Evolutionary conservation across 1,140 invertebrate species (phyloP), one percentile per base, ranked within the genome.

Genomic region (Telenomus remus): DNA sequence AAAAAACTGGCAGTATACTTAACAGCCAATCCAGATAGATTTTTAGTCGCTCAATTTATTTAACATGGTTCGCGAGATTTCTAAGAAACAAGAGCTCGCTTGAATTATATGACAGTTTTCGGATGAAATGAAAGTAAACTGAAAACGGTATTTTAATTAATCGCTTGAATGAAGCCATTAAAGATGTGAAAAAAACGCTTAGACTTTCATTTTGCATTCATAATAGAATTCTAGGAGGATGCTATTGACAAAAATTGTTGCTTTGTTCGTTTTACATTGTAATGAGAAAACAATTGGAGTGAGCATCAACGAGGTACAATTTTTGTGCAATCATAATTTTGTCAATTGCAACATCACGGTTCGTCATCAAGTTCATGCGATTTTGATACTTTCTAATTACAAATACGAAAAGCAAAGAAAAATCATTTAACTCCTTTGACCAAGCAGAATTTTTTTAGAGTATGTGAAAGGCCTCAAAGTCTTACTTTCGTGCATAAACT

Each of bases 71-170:
- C 27, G 39, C 19, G 6, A 27, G 16, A 9, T 39, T 54, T 64
- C 5, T 8, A 19, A 27, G 51, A 57, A 44, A 47, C 39, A 35
- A 13, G 42, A 27, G 9, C 16, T 33, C 8, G 33, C 34, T 15
- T 49, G 9, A 44, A 53, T 46, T 50, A 43, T 51, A 59, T 3
- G 44, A 50, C 47, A 14, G 13, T 68, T 51, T 68, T 56, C n/a
- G 42, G 39, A 46, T 49, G 43, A 71, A 61, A 39, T 46, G 68
- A 71, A 71, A 71, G 68, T 64, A 71, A 54, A 55, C 37, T 63
- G 57, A 42, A 71, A 71, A 71, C 59, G 59, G 59, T 71, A 71
- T 71, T 63, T 71, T 71, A 64, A 71, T 63, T 71, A 71, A 42
- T 42, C 53, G 55, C 19, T 37, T 71, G 56, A 63, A 71, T 71